Percentiles rank a stretch among this genome's conserved stretches.
Evolutionary conservation across 2,888 invertebrate genomes (phyloP).

Genomic region (Amorpha juglandis): DNA sequence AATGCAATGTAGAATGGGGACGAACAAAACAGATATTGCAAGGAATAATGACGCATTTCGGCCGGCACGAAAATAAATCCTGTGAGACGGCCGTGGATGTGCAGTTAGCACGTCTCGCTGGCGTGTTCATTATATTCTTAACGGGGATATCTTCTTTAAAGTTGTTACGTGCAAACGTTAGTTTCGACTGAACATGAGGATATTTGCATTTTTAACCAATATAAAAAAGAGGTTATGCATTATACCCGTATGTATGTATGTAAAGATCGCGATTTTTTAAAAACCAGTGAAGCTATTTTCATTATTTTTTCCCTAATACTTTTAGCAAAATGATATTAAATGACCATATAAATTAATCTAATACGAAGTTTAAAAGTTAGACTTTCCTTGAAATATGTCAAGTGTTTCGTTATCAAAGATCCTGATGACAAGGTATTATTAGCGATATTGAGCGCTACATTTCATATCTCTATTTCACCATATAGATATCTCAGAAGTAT

Average conservation of each 20-base stretch:
- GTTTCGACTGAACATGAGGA: not conserved
- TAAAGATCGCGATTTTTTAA: no score
- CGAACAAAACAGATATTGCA: conserved; percentile 40
- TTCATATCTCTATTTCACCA: not conserved
- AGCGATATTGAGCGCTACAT: not conserved
- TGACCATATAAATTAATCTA: not conserved
- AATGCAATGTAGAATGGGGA: conserved; percentile 52
- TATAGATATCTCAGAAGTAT: not conserved
- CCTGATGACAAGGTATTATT: not conserved
- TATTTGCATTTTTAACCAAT: no score
- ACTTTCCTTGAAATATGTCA: not conserved
- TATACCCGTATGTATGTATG: no score
- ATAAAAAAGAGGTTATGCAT: no score
- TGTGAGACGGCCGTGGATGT: conserved; percentile 32
- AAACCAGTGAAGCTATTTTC: no score
- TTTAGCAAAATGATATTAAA: no score
- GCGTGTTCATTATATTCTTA: conserved; percentile 24
- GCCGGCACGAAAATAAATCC: conserved; percentile 32
- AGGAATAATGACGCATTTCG: conserved; percentile 34
- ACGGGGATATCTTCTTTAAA: conserved; percentile 15
- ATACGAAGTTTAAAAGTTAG: not conserved
- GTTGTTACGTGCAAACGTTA: conserved; percentile 10
- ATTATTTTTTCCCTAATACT: no score
- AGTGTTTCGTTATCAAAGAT: conserved; percentile 11
- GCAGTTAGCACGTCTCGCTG: conserved; percentile 27